phyloP scores from a whole-genome alignment of 1,140 invertebrate genomes.

The Trichonephila clavipes region DNA sequence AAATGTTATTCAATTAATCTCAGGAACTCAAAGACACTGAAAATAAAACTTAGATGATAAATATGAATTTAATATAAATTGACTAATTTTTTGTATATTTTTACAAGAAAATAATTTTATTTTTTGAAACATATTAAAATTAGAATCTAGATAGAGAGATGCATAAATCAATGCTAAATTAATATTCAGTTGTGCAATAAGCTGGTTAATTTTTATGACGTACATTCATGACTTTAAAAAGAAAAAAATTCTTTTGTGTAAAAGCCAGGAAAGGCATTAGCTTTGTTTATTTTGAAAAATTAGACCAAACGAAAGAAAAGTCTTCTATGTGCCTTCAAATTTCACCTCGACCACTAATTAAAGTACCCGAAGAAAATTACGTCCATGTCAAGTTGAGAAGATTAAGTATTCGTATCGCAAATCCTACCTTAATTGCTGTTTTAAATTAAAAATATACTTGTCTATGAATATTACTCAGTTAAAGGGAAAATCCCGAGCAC shows the following conservation, averaged over 20 bases:
- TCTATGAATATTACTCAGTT: conserved; percentile 21
- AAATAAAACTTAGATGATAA: too few species aligned
- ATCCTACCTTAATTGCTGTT: conserved; percentile 73
- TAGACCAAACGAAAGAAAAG: conserved; percentile 4
- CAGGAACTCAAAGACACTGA: too few species aligned
- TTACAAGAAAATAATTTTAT: not conserved
- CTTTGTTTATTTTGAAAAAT: conserved; percentile 21
- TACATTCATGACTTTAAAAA: not conserved
- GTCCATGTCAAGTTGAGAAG: conserved; percentile 41
- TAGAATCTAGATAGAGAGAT: not conserved
- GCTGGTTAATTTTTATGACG: not conserved
- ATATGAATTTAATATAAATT: too few species aligned
- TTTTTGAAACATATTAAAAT: not conserved
- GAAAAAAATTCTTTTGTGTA: not conserved
- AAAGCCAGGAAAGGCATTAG: not conserved
- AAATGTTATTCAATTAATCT: too few species aligned
- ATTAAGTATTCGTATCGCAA: conserved; percentile 63
- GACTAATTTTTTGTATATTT: too few species aligned
- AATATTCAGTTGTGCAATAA: conserved; percentile 6
- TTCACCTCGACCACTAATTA: conserved; percentile 66
- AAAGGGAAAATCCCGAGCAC: conserved; percentile 4
- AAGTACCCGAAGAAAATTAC: conserved; percentile 65
- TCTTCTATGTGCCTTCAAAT: conserved; percentile 6
- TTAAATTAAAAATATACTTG: conserved; percentile 59
- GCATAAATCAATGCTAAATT: not conserved